Base-by-base conservation (phyloP, 2,888 invertebrate species). In the Andrena fulva region DNA sequence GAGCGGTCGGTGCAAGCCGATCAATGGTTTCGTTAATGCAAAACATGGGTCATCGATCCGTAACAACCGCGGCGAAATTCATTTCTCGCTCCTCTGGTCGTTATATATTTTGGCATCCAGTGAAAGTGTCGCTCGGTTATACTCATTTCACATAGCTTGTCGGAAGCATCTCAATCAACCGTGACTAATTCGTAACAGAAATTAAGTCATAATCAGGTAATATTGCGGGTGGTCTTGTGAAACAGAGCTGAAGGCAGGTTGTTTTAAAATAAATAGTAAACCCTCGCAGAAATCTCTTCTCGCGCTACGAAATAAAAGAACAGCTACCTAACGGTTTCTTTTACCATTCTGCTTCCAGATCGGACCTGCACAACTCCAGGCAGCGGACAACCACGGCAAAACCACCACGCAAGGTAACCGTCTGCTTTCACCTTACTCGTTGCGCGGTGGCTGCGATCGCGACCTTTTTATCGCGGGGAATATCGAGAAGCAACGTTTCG, bases 391-490 rank as follows among this genome's bases (percentile, higher is more conserved):
- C 10, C 56, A 62, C 82, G 67, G 35, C 74, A 59, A 75, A 71
- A 69, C 59, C 80, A 69, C 54, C 80, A 59, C 80, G 63, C 80
- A 82, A 82, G 84, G 82, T 84, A 84, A 78, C 64, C 27, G 10
- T 27, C 42, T 60, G 68, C 82, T 73, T 77, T 82, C 71, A 48
- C 73, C 66, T 81, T 60, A 56, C 66, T 76, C 54, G 54, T 52
- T 42, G 24, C 52, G 1, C 78, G 10, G 56, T 35, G 54, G 29
- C 16, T 59, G 24, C 16, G 24, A 78, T 63, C 56, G 16, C 24
- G 33, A 27, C 10, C 48, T 64, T 31, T 27, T 6, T 12, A 2
- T 12, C 31, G 7, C 48, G 7, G 12, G 3, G 54, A 33, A 10
- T 62, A 60, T 60, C 31, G 50, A 50, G 29, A 56, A 24, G 12